Evolutionary conservation across 2,888 invertebrate genomes (phyloP), one percentile per base, ranked within the genome.

Genomic region (Eupithecia pulchellata): DNA sequence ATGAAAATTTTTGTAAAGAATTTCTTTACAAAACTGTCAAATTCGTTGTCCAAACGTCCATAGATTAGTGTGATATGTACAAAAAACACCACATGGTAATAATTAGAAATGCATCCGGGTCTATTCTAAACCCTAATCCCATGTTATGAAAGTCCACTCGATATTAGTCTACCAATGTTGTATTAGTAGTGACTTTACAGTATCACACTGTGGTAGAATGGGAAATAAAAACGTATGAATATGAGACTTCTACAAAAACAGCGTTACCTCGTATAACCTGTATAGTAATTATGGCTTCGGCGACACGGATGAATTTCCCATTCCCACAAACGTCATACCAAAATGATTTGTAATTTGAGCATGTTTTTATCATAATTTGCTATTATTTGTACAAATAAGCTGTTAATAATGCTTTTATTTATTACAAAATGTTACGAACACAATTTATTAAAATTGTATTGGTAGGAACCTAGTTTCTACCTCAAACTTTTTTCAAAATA

Each of bases 61-160:
- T 73, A 81, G 76, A 88, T 91, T 91, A 91, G 92, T 92, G 77
- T 76, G 81, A 79, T 82, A 86, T 84, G 77, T 82, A 84, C 83
- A 84, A 83, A 85, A n/a, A 78, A 88, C 79, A 82, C 81, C 84
- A 82, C 82, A 84, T 84, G 83, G 74, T 75, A 79, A 87, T 75
- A 79, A 79, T 80, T 76, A 82, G 79, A 52, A 47, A 81, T 82
- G 79, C 81, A 80, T 78, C 77, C 84, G 86, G 39, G 64, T 67
- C 77, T 76, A 74, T 68, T 66, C 78, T 81, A 85, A 85, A 81
- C 58, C 27, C 58, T 60, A 32, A n/a, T 30, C 88, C 89, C 83
- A 79, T 83, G 89, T 91, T 89, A 89, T 66, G 77, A 58, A 84
- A 86, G 81, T 83, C 88, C 86, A 84, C 83, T 86, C 88, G 68